Percentiles rank a stretch among this genome's conserved stretches.
Evolutionary conservation across 2,888 invertebrate species (phyloP).

Genomic region (Blastobasis lacticolella): DNA sequence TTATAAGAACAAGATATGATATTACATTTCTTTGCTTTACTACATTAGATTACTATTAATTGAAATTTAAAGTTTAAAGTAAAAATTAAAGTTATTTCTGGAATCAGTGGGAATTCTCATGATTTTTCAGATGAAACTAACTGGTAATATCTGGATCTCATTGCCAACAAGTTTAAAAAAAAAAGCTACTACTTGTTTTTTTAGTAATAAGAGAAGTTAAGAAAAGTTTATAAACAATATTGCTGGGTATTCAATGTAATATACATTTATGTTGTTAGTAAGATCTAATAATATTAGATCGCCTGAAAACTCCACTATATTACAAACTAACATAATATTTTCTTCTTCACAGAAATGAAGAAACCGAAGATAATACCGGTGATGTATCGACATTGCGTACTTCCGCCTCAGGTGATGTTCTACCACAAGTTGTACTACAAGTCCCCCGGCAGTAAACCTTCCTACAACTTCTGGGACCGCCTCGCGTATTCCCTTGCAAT

Average conservation of each 20-base stretch:
- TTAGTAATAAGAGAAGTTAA: no score
- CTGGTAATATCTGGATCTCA: no score
- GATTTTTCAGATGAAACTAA: no score
- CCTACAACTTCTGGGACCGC: conserved; percentile 80
- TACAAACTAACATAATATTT: not conserved
- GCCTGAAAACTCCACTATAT: not conserved
- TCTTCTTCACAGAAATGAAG: conserved; percentile 34
- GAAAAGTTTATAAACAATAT: no score
- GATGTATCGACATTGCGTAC: conserved; percentile 75
- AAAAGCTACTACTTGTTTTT: no score
- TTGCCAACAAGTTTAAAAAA: no score
- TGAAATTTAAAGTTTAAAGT: no score
- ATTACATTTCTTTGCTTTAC: no score
- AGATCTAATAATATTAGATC: not conserved
- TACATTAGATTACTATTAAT: no score
- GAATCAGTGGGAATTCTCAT: no score
- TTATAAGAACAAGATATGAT: not conserved
- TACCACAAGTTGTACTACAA: conserved; percentile 76
- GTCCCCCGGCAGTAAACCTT: conserved; percentile 39
- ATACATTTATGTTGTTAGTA: not conserved
- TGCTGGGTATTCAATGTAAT: no score
- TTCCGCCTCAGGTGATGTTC: conserved; percentile 79
- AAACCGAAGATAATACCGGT: conserved; percentile 81
- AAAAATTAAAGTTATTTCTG: no score
- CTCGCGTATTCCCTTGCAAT: conserved; percentile 65